Conservation (phyloP, 1,140 invertebrate species). For the Holotrichia oblita region DNA sequence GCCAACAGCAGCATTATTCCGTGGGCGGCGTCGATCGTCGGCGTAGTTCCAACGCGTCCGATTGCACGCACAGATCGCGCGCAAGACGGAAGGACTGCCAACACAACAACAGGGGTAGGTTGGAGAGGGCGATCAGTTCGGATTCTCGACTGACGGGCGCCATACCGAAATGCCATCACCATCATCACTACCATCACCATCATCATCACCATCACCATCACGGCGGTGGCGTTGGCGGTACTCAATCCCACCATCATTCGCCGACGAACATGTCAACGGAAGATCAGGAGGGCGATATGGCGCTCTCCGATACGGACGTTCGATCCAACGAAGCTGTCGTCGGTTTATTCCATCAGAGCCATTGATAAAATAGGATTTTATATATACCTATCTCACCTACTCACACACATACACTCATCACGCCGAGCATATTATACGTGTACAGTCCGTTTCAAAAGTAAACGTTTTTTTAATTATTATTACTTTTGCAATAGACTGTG, state of each 20-base stretch:
- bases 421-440: too few relatives aligned
- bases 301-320: constrained; percentile 49
- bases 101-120: constrained; percentile 49
- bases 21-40: constrained; percentile 44
- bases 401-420: too few relatives aligned
- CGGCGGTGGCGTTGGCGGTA: background rate
- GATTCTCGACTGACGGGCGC: constrained; percentile 57
- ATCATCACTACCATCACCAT: constrained; percentile 46
- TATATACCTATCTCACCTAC: too few relatives aligned
- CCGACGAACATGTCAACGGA: constrained; percentile 47
- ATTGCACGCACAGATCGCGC: constrained; percentile 55
- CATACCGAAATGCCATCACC: constrained; percentile 55
- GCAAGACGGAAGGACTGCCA: constrained; percentile 52
- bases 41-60: constrained; percentile 60
- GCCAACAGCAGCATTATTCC: constrained; percentile 37
- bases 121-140: constrained; percentile 58
- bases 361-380: background rate
- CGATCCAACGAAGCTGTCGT: background rate
- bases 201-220: constrained; percentile 33
- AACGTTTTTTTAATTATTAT: too few relatives aligned
- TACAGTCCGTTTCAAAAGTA: too few relatives aligned
- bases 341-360: background rate
- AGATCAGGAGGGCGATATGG: constrained; percentile 43
- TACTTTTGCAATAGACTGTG: too few relatives aligned
- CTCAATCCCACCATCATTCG: constrained; percentile 9